A percentile compares a stretch with the other conserved stretches of the same genome.
Conservation (phyloP, 2,888 invertebrate genomes). For the Lithodes maja region DNA sequence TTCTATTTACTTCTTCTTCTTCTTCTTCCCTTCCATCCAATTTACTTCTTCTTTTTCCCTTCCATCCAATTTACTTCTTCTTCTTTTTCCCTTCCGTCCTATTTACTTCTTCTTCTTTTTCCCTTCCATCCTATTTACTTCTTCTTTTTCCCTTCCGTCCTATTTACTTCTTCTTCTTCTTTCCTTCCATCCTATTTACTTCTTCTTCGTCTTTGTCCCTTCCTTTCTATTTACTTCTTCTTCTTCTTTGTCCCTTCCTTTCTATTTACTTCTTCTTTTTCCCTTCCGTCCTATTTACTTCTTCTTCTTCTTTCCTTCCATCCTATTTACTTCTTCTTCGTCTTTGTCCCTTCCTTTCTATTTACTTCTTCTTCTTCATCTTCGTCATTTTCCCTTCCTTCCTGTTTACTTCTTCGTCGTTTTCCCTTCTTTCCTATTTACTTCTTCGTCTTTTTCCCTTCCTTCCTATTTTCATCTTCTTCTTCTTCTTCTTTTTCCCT, state of each 20-base stretch:
- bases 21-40: no score
- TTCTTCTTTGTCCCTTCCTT: no score
- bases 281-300: no score
- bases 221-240: no score
- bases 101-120: neutral
- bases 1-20: no score
- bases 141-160: no score
- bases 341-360: neutral
- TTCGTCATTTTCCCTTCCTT: neutral
- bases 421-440: neutral
- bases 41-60: neutral
- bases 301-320: neutral
- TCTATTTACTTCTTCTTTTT: no score
- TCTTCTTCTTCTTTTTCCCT: neutral
- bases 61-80: neutral
- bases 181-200: no score
- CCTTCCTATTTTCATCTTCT: neutral
- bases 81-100: neutral
- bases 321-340: neutral
- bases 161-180: no score
- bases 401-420: neutral
- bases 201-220: no score
- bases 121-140: no score
- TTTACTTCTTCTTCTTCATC: neutral
- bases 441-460: neutral